Evolutionary conservation across 2,888 invertebrate genomes (phyloP), one percentile per base, ranked within the genome.

Genomic region (Anticlea derivata): DNA sequence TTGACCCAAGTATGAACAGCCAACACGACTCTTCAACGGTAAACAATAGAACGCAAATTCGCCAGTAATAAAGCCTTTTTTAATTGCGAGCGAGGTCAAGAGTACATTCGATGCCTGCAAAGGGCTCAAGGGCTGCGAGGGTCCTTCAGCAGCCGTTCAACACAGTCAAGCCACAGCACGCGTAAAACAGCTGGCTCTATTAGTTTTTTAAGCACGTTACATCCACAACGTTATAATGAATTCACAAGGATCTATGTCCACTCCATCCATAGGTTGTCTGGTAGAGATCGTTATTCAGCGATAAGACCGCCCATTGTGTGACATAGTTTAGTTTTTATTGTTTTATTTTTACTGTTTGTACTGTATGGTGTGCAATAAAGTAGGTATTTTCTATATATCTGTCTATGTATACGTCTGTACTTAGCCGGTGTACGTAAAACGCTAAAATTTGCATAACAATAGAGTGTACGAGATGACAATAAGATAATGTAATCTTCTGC

Each of bases 111-210:
- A 50, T 30, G 55, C 50, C 50, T 50, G 50, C 30, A 43, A 55
- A 55, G 34, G 51, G 40, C 49, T 48, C 22, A 8, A 48, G 49
- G 43, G 27, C 33, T 22, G 23, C 7, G 13, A 51, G 47, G 10
- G 26, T 34, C 27, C 53, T 53, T 45, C 44, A 53, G 35, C 37
- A 22, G 29, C 34, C 48, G 44, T 45, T 48, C 48, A 48, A 56
- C 53, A 62, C 56, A 75, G 75, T 72, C 70, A 70, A 8, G 20
- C 29, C 29, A 12, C 44, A 53, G 53, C 3, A 0, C 12, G 7
- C 6, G 6, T 1, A 11, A 1, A n/a, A 13, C 7, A 48, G 31
- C 30, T 48, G n/a, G 12, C 6, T 10, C 33, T 40, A 30, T 31
- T 40, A 10, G 17, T 20, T 8, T 2, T 3, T 10, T 4, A 1